Base-by-base conservation (phyloP, 37 sponge, comb jelly and placozoan species). In the Chondrilla cf. caribensis region DNA sequence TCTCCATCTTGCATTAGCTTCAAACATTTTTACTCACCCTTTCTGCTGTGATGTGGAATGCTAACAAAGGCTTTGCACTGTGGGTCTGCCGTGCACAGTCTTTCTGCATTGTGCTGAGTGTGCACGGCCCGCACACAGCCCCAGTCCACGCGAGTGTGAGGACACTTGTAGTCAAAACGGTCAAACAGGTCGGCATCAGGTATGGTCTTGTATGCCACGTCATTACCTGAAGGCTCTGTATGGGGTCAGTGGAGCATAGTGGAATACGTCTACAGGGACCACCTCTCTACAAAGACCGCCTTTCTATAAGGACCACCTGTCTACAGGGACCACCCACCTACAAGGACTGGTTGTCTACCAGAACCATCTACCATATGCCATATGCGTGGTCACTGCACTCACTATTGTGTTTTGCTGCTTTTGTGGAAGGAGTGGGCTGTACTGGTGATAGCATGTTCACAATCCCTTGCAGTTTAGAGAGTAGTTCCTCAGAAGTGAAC, bases 81-180 rank as follows among this genome's bases (percentile, higher is more conserved):
- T 7, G 5, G 37, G 40, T 70, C 72, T 38, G 39, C 29, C 7
- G 19, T 37, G 18, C 72, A 70, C 9, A 70, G 38, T 21, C 5
- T 11, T 18, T 70, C 40, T 38, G 72, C 72, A 70, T 4, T 70
- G 72, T 31, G 19, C 9, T 33, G 21, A 37, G 72, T 70, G 72
- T 31, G 29, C 72, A 70, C 72, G 8, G 19, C 31, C 37, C 5
- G 38, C 7, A 18, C 72, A 70, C 72, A 70, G 19, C 72, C 72
- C 72, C 72, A 70, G 5, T 5, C 38, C 9, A 38, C 40, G 3
- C 29, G 38, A 9, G 72, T 70, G 40, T 70, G 72, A 29, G 35
- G 72, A 70, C 72, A 70, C 3, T 7, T 5, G 72, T 70, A 70
- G 40, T 70, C 72, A 70, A 19, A 70, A 9, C 72, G 72, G 8